These are phyloP conservation scores for Allobates femoralis DNA, from an alignment of 2,797 vertebrate species.

Conservation along the genomic window DNA sequence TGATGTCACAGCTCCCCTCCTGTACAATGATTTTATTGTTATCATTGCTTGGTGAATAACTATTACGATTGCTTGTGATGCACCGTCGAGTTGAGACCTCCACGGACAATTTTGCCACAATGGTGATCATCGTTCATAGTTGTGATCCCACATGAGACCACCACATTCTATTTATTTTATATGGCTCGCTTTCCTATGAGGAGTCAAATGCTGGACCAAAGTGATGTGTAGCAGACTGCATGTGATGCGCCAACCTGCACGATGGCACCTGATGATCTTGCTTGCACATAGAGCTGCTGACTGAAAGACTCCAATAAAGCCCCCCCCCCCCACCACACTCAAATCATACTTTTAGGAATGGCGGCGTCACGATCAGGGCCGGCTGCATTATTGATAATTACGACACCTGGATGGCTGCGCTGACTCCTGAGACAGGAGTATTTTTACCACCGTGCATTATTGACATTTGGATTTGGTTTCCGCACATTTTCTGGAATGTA, in stretches of 20 bases:
- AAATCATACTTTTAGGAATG: neutral
- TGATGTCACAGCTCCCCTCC: no score
- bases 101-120: no score
- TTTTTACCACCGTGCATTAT: slow-evolving; percentile 56
- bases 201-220: no score
- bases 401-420: neutral
- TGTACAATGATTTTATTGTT: no score
- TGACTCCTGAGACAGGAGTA: neutral
- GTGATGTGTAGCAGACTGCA: no score
- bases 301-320: neutral
- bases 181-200: neutral
- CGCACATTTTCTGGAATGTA: slow-evolving; percentile 63
- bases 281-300: neutral
- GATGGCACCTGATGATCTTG: neutral
- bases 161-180: no score
- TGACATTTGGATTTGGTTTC: slow-evolving; percentile 65
- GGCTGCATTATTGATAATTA: slow-evolving; percentile 3
- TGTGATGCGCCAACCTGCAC: neutral
- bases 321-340: neutral
- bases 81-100: no score
- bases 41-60: no score
- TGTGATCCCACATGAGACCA: no score
- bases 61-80: no score
- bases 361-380: neutral
- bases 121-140: no score